Percentiles rank a stretch among this genome's conserved stretches.
Conservation (phyloP, 2,888 invertebrate species). For the Drosophila atroscutellata region DNA sequence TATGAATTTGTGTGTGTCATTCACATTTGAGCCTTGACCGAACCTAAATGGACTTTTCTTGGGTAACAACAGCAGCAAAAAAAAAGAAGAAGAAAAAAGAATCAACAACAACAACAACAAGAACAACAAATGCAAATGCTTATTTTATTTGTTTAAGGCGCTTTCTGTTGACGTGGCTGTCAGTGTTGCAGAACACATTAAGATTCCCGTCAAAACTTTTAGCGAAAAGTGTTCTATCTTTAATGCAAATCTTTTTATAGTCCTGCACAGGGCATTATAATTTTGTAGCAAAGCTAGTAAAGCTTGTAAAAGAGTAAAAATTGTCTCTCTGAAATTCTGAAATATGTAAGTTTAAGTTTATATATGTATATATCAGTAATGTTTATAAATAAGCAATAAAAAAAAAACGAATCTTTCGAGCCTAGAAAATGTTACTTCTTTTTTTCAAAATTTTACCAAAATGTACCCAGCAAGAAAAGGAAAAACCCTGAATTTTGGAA, state of each 20-base stretch:
- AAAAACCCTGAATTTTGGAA: not conserved
- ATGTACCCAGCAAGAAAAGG: not conserved
- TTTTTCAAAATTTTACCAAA: too few species aligned
- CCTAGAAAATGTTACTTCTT: too few species aligned
- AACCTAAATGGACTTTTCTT: slow-evolving; percentile 66
- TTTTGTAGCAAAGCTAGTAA: not conserved
- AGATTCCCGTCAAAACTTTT: not conserved
- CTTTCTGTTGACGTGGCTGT: slow-evolving; percentile 1
- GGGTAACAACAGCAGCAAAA: slow-evolving; percentile 29
- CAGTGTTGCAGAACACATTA: slow-evolving; percentile 36
- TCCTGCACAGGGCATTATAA: not conserved
- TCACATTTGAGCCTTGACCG: slow-evolving; percentile 45
- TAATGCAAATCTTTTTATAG: slow-evolving; percentile 8
- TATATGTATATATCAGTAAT: not conserved
- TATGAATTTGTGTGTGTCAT: not conserved
- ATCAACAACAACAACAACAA: slow-evolving; percentile 1
- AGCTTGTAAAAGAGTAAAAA: not conserved
- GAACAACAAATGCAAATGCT: slow-evolving; percentile 35
- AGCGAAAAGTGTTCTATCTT: slow-evolving; percentile 10
- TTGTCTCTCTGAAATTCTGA: not conserved
- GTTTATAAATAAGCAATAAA: not conserved
- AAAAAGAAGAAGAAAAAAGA: not conserved
- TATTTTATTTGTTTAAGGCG: slow-evolving; percentile 30
- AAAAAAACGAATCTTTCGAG: not conserved
- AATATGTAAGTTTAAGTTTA: not conserved